These are phyloP conservation scores for Brachylomia viminalis DNA, from an alignment of 2,888 invertebrate genomes.

Conservation along the genomic window DNA sequence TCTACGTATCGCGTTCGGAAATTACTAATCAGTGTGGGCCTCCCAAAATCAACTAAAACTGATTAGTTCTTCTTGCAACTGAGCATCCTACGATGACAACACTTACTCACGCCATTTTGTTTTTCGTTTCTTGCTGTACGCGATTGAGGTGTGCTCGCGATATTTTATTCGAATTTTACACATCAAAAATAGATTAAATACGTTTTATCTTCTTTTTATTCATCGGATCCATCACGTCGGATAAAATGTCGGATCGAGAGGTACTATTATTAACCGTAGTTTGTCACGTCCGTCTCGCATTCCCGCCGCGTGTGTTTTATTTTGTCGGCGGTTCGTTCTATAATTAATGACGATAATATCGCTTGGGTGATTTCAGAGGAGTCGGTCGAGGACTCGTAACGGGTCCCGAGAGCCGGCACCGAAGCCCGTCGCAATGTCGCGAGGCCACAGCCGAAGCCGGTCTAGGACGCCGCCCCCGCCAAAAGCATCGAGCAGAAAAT, in stretches of 20 bases:
- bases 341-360: constrained; percentile 69
- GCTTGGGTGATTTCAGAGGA: constrained; percentile 85
- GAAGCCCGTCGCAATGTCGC: constrained; percentile 84
- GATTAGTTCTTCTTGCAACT: no score
- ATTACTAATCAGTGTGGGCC: neutral
- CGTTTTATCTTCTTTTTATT: constrained; percentile 77
- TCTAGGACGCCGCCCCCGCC: constrained; percentile 89
- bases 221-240: constrained; percentile 72
- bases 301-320: constrained; percentile 84
- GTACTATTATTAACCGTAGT: constrained; percentile 83
- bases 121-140: constrained; percentile 77
- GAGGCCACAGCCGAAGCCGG: constrained; percentile 89
- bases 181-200: constrained; percentile 81
- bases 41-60: constrained; percentile 14
- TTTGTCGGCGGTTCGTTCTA: constrained; percentile 72
- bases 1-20: constrained; percentile 17
- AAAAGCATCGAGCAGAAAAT: constrained; percentile 86
- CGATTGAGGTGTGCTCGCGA: constrained; percentile 73
- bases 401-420: constrained; percentile 87
- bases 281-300: constrained; percentile 69
- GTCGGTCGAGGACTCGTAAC: constrained; percentile 88
- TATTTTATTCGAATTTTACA: constrained; percentile 75
- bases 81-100: constrained; percentile 13
- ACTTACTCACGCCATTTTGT: constrained; percentile 80
- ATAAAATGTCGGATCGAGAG: constrained; percentile 89